phyloP scores from a whole-genome alignment of 1,140 invertebrate genomes.

The Drosophila elegans region DNA sequence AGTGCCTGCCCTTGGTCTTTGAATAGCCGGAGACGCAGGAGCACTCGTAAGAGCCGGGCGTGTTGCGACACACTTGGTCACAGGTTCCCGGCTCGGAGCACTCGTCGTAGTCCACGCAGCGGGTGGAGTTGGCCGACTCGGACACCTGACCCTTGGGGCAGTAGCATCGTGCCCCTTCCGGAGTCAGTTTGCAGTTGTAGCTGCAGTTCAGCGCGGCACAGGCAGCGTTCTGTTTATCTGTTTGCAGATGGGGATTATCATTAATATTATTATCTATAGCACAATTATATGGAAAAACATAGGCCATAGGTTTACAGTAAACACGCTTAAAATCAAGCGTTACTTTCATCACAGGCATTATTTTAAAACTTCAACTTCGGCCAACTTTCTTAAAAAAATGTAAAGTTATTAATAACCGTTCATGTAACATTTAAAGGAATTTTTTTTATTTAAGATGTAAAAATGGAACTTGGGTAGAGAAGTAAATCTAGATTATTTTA shows the following conservation, averaged over 20 bases:
- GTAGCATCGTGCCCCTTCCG: slow-evolving; percentile 89
- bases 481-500: too few species aligned
- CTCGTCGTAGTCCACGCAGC: slow-evolving; percentile 91
- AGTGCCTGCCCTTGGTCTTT: slow-evolving; percentile 85
- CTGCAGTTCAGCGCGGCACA: slow-evolving; percentile 88
- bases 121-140: slow-evolving; percentile 87
- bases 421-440: too few species aligned
- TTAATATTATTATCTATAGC: neutral
- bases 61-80: slow-evolving; percentile 92
- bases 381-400: too few species aligned
- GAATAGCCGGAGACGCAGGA: slow-evolving; percentile 91
- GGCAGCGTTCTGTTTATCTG: slow-evolving; percentile 85
- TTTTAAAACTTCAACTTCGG: too few species aligned
- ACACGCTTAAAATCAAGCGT: too few species aligned
- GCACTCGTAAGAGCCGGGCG: slow-evolving; percentile 90
- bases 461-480: too few species aligned
- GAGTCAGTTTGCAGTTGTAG: slow-evolving; percentile 88
- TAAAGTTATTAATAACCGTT: too few species aligned
- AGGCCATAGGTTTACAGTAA: too few species aligned
- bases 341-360: too few species aligned
- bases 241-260: slow-evolving; percentile 1
- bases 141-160: slow-evolving; percentile 90
- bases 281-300: too few species aligned
- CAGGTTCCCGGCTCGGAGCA: slow-evolving; percentile 90
- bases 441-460: too few species aligned